Percentiles rank a stretch among this genome's conserved stretches.
These are phyloP conservation scores for Porites lobata DNA, from an alignment of 92 coral and sea anemone species.

Conservation along the genomic window DNA sequence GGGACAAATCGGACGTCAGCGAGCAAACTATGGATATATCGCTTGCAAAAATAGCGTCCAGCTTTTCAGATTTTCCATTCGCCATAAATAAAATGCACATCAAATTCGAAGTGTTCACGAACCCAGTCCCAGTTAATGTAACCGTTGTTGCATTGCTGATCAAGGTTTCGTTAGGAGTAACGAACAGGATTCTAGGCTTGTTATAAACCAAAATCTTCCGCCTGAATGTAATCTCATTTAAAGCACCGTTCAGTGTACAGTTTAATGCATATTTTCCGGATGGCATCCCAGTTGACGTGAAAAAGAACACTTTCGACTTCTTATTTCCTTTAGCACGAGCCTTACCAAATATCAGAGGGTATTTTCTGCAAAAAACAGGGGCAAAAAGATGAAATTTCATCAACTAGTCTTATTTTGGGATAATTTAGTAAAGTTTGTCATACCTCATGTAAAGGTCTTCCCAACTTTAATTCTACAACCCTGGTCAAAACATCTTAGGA, in stretches of 20 bases:
- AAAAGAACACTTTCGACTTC: neutral
- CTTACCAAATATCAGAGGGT: neutral
- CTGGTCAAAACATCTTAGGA: no score
- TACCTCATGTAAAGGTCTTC: no score
- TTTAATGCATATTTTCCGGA: conserved; percentile 44
- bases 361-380: neutral
- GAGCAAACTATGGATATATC: conserved; percentile 17
- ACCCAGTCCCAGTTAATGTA: conserved; percentile 74
- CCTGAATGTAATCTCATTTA: neutral
- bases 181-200: neutral
- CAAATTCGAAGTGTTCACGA: conserved; percentile 63
- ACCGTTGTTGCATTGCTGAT: conserved; percentile 40
- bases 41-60: conserved; percentile 28
- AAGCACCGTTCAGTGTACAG: conserved; percentile 6
- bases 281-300: conserved; percentile 1
- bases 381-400: neutral
- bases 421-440: no score
- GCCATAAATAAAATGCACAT: conserved; percentile 48
- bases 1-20: neutral
- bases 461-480: no score
- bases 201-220: conserved; percentile 10
- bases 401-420: no score
- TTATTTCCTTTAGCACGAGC: neutral
- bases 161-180: conserved; percentile 23
- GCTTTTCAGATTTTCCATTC: neutral